These are phyloP conservation scores for Phaonia tiefii DNA, from an alignment of 2,888 invertebrate species.

Conservation along the genomic window DNA sequence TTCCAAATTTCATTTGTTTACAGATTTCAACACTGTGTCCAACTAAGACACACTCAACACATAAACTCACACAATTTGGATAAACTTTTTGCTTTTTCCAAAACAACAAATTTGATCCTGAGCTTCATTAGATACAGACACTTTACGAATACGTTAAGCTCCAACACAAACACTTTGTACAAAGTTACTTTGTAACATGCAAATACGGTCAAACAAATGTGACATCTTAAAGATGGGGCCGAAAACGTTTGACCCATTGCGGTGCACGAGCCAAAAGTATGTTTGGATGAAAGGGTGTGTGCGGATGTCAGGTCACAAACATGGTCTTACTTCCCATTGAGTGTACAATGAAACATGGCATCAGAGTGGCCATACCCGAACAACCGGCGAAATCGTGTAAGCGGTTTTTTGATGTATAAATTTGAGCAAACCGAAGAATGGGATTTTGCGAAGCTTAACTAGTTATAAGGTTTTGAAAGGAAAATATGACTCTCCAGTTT, in stretches of 20 bases:
- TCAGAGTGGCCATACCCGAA: too few relatives aligned
- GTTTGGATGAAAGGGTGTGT: too few relatives aligned
- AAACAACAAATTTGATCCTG: constrained; percentile 11
- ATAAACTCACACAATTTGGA: not conserved
- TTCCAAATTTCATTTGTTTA: constrained; percentile 12
- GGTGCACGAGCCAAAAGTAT: too few relatives aligned
- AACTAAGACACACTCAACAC: constrained; percentile 3
- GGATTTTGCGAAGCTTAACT: too few relatives aligned
- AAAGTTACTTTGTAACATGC: too few relatives aligned
- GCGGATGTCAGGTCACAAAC: constrained; percentile 23
- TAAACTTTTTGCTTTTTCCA: not conserved
- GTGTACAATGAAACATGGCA: constrained; percentile 31
- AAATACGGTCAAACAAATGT: constrained; percentile 7
- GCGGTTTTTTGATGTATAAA: too few relatives aligned
- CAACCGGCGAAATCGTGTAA: too few relatives aligned
- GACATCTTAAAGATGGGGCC: constrained; percentile 6
- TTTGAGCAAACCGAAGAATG: too few relatives aligned
- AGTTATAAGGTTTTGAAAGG: too few relatives aligned
- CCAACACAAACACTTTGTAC: too few relatives aligned
- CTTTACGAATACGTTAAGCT: not conserved
- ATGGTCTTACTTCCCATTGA: constrained; percentile 59
- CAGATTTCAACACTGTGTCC: constrained; percentile 1
- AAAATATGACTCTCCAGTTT: too few relatives aligned
- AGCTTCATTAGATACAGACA: constrained; percentile 14
- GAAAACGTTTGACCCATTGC: too few relatives aligned